Evolutionary conservation across 2,797 vertebrate genomes (phyloP), one percentile per base, ranked within the genome.

Genomic region (Sarcoramphus papa): DNA sequence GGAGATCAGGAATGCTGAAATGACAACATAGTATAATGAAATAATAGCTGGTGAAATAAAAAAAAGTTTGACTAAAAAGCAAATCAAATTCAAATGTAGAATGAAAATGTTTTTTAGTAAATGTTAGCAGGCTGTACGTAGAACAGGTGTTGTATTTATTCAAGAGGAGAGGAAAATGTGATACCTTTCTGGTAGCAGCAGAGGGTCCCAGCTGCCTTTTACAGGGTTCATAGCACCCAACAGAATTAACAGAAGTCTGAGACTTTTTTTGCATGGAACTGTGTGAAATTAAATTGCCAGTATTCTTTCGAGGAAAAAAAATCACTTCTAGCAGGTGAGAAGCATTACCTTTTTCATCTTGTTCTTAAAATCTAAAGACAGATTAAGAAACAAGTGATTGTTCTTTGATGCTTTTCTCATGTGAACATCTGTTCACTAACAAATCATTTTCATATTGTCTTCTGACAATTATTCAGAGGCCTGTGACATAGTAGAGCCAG

Each of bases 141-240:
- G 78, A 98, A 96, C 81, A 96, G 93, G 93, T 97, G 94, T 94
- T 94, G 86, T 96, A 96, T 97, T 97, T 97, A 97, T 96, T 97
- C 85, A 94, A 91, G 93, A 97, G 93, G 68, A 97, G 91, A 97
- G 64, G 48, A 98, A 97, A 97, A 97, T 88, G 95, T 97, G 96
- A 95, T 97, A 94, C 97, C 95, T 98, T 96, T 94, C 93, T 93
- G 94, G 93, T 93, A 94, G 97, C 97, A 97, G 90, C 97, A 97
- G 97, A 97, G 94, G 94, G 94, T 97, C 97, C 92, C 85, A 77
- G 72, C 78, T 5, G 53, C 94, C 94, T 96, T 97, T 95, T 95
- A 74, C 76, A 85, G 93, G 78, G 82, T 95, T 97, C 87, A 90
- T 47, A 82, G 82, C 45, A 92, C 74, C 72, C 9, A 17, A 51